Evolutionary conservation across 2,797 vertebrate genomes (phyloP).

Genomic region (Neomorphus geoffroyi): DNA sequence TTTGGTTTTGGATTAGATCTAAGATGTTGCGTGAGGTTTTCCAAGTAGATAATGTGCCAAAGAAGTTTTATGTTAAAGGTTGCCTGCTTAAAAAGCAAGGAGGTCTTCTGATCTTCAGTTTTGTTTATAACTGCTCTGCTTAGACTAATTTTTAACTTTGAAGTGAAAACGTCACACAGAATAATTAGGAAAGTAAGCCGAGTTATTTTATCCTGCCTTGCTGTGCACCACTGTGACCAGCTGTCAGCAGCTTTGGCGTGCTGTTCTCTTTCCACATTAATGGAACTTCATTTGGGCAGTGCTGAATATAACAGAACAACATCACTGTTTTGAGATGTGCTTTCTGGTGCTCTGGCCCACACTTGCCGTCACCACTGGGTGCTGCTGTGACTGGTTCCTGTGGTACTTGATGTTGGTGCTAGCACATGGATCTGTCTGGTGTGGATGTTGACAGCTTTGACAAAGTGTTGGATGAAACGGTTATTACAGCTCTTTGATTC

Average conservation of each 20-base stretch:
- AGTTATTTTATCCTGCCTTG: neutral
- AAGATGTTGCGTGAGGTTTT: neutral
- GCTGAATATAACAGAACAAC: neutral
- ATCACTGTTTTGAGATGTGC: neutral
- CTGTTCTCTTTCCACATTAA: neutral
- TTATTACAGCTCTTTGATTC: neutral
- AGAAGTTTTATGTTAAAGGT: neutral
- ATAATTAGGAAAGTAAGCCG: neutral
- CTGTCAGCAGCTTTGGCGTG: neutral
- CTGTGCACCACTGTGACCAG: neutral
- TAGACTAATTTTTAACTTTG: neutral
- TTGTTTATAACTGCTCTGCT: neutral
- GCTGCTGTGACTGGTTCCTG: neutral
- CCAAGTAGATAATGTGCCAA: neutral
- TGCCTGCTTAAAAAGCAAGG: neutral
- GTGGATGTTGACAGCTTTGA: neutral
- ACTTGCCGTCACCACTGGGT: neutral
- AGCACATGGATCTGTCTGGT: neutral
- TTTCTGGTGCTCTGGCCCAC: neutral
- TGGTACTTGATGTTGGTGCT: neutral
- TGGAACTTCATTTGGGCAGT: neutral
- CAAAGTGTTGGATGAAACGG: neutral
- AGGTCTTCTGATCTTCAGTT: neutral
- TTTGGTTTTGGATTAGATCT: neutral
- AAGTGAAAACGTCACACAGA: neutral